Evolutionary conservation across 2,888 invertebrate genomes (phyloP).

Genomic region (Peribatodes rhomboidaria): DNA sequence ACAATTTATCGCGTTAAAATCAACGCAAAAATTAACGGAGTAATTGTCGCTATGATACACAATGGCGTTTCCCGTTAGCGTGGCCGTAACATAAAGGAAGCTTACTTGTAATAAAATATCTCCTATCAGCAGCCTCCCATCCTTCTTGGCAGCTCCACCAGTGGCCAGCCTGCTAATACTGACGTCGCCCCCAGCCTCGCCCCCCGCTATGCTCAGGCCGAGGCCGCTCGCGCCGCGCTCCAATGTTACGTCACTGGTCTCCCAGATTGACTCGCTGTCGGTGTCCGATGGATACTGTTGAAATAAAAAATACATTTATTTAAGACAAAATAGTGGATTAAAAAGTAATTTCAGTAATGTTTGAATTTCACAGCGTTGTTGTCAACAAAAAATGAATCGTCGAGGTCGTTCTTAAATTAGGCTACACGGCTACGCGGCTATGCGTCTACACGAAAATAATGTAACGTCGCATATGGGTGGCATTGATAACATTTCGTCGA

Average conservation of each 20-base stretch:
- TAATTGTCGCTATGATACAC: too few species aligned
- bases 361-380: background rate
- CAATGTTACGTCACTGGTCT: slow-evolving; percentile 96
- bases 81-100: too few species aligned
- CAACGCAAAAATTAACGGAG: too few species aligned
- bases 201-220: slow-evolving; percentile 99
- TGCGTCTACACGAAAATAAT: too few species aligned
- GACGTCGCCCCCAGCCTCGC: slow-evolving; percentile 97
- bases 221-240: slow-evolving; percentile 96
- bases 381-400: too few species aligned
- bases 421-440: too few species aligned
- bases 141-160: slow-evolving; percentile 96
- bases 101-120: slow-evolving; percentile 94
- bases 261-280: slow-evolving; percentile 92
- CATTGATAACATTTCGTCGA: too few species aligned
- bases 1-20: too few species aligned
- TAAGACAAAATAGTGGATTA: too few species aligned
- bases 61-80: too few species aligned
- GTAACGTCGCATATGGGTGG: too few species aligned
- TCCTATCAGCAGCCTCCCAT: slow-evolving; percentile 95
- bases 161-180: slow-evolving; percentile 98
- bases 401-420: too few species aligned
- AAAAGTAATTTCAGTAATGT: background rate
- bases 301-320: slow-evolving; percentile 3
- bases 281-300: slow-evolving; percentile 71